A percentile compares a stretch with the other conserved stretches of the same genome.
Conservation (phyloP, 2,113 vertebrate genomes). For the Gnathonemus longibarbis region DNA sequence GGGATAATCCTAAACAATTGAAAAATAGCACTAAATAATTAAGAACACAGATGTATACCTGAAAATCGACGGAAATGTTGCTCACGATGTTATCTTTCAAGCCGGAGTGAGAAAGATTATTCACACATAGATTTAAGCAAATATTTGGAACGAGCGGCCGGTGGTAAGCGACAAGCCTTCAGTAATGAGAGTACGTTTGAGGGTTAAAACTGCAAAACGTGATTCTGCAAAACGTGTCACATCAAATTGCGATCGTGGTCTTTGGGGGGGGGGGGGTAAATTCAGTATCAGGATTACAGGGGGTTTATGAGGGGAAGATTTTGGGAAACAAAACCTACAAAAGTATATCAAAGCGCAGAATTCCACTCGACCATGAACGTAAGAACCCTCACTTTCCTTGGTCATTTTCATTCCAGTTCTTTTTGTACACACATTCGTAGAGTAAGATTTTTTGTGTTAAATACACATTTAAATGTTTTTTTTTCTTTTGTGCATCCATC, state of each 20-base stretch:
- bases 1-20: not conserved
- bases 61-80: not conserved
- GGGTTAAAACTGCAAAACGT: not conserved
- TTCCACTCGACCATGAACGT: not conserved
- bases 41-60: not conserved
- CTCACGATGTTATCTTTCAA: not conserved
- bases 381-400: not conserved
- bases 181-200: not conserved
- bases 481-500: not conserved
- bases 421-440: not conserved
- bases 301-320: not conserved
- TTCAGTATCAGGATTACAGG: not conserved
- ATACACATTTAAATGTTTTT: not conserved
- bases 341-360: not conserved
- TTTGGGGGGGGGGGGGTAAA: too few species aligned
- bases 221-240: not conserved
- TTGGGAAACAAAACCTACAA: not conserved
- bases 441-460: not conserved
- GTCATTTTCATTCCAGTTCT: not conserved
- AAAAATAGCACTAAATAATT: not conserved
- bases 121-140: not conserved
- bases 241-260: not conserved
- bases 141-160: not conserved
- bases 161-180: not conserved
- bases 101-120: not conserved